Evolutionary conservation across 2,113 vertebrate genomes (phyloP), one percentile per base, ranked within the genome.

Genomic region (Aphelocoma coerulescens): DNA sequence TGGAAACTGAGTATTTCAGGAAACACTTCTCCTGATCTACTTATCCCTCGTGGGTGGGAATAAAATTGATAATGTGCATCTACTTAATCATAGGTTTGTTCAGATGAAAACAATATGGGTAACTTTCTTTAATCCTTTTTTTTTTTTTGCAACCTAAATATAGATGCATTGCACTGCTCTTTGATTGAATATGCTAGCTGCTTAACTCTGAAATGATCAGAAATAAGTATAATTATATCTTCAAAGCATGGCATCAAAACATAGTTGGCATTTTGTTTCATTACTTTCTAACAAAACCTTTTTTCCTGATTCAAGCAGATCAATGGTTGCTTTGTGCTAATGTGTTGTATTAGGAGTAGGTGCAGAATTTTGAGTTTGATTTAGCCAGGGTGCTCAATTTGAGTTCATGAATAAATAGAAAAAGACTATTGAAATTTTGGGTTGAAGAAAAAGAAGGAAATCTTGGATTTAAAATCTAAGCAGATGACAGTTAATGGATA

Each of bases 401-500:
- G 82, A 94, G 84, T 72, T 96, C 91, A 98, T 98, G 97, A 97
- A 98, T 81, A 98, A 97, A 96, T 91, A 93, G 95, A 86, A 97
- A 98, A 97, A 93, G 28, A 95, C 94, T 96, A 87, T 78, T 97
- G 95, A 98, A 97, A 98, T 96, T 98, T 98, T 97, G 81, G 94
- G 55, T 97, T 97, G 87, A 95, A 96, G 92, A 94, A 97, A 97
- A 97, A 97, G 91, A 92, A 97, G 96, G 93, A 97, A 98, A 96
- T 97, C 96, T 97, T 95, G 97, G 97, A 97, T 98, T 98, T 98
- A 95, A 98, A 97, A 96, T 97, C 91, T 96, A 87, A 86, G 84
- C 74, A 87, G 81, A 79, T 92, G 97, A 97, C 97, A 95, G 81
- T 85, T 97, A 94, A 97, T 94, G 88, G 91, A 94, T 96, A 66